Base-by-base conservation (phyloP, 1,140 invertebrate species). In the Berghia stephanieae region DNA sequence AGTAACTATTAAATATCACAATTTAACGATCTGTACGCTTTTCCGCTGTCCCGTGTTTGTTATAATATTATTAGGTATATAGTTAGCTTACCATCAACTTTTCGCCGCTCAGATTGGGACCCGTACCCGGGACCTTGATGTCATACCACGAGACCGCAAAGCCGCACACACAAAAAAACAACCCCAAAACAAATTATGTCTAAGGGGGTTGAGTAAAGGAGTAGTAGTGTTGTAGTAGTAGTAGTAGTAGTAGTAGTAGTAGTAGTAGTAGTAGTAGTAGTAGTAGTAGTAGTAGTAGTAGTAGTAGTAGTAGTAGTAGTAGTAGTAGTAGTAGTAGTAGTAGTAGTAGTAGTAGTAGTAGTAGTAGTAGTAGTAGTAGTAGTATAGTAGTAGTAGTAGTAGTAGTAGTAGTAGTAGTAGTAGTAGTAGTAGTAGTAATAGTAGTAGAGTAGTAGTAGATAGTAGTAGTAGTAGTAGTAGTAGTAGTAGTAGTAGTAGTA, bases 251-350 rank as follows among this genome's bases (percentile, higher is more conserved):
- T 52, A 52, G 46, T 52, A 52, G 46, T 52, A 52, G 46, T 52
- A 52, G 46, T 52, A 52, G 46, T 52, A 52, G 46, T 52, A 52
- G 46, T 52, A 52, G 46, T 52, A 52, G 46, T 52, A 52, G 46
- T 52, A 52, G 46, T 52, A 52, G 46, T 52, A 52, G 46, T 52
- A 52, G 46, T 52, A 52, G 46, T 52, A 52, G 46, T 52, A 52
- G 46, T 52, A 52, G 46, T 52, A 52, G 46, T 52, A 52, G 46
- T 52, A 52, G 46, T 52, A 52, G 46, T 52, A 52, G 46, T 52
- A 52, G 46, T 52, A 52, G 46, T 52, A 52, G 46, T 52, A 52
- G 46, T 52, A 52, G 46, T 52, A 52, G 46, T 52, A 52, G 46
- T 52, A 52, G 46, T 52, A 52, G 46, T 52, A 52, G 46, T 52